Evolutionary conservation across 2,888 invertebrate genomes (phyloP), one percentile per base, ranked within the genome.

Genomic region (Dasypogon diadema): DNA sequence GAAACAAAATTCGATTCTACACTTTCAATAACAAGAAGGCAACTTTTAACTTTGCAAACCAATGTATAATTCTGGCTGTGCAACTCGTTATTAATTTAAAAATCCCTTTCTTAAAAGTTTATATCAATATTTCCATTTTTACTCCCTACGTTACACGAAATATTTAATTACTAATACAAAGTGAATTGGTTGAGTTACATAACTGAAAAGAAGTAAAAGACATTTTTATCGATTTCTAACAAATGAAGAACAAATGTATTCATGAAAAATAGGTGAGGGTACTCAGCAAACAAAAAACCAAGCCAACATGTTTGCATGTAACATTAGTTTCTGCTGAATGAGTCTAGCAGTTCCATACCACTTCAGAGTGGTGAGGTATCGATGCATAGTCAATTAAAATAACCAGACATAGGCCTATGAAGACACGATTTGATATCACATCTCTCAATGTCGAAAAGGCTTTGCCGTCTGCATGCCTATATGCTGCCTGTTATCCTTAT

Each of bases 401-500:
- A 70, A 70, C 37, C 34, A 70, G 54, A 51, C 54, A 18, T 46
- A 70, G 54, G 51, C 54, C 21, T 51, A 54, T 54, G 70, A 70
- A 54, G 70, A 51, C 51, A 30, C 54, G 34, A 70, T 70, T 54
- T 70, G 54, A 70, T 70, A 70, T 70, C 70, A 18, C 70, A 70
- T 70, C 51, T 70, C 70, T 54, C 70, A 70, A 70, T 54, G 70
- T 54, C 70, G 70, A 54, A 54, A 30, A 70, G 70, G 51, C 54
- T 46, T 70, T 54, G 51, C 56, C 42, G 73, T 56, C 73, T 73
- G 73, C 42, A 56, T 58, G 73, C 58, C 73, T 58, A 56, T 42
- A 46, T 37, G 55, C 54, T 58, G 58, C 30, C 24, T 72, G 72
- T 75, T 77, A 77, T 77, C 77, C 74, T 76, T 77, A 77, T 77